Evolutionary conservation across 2,797 vertebrate species (phyloP).

Genomic region (Sebastiscus tertius): DNA sequence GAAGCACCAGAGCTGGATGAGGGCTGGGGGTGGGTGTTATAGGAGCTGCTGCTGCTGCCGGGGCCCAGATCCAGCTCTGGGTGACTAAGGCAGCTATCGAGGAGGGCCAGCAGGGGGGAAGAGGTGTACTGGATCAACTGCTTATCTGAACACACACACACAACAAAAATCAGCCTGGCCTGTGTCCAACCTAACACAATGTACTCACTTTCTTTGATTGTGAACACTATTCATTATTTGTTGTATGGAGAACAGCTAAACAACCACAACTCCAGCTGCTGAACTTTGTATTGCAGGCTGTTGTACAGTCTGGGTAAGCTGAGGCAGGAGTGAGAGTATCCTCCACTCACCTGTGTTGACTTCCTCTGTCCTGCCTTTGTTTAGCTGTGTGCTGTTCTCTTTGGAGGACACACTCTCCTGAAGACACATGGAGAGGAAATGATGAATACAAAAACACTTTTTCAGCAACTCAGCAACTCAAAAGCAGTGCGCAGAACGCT

Average conservation of each 20-base stretch:
- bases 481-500: too few species aligned
- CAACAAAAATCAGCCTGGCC: neutral
- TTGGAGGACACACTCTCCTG: slow-evolving; percentile 65
- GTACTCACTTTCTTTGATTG: neutral
- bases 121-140: slow-evolving; percentile 95
- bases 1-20: neutral
- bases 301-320: too few species aligned
- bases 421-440: neutral
- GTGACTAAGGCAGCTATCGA: slow-evolving; percentile 86
- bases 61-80: slow-evolving; percentile 70
- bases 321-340: too few species aligned
- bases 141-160: slow-evolving; percentile 81
- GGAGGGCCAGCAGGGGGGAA: slow-evolving; percentile 91
- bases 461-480: too few species aligned
- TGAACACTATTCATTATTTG: neutral
- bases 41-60: neutral
- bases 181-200: neutral
- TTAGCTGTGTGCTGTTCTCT: slow-evolving; percentile 41
- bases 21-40: slow-evolving; percentile 31
- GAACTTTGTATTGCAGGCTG: neutral
- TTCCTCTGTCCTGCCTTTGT: slow-evolving; percentile 32
- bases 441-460: neutral
- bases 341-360: slow-evolving; percentile 59
- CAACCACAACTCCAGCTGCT: neutral
- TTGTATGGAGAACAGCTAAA: neutral